A percentile compares a stretch with the other conserved stretches of the same genome.
Evolutionary conservation across 2,113 vertebrate genomes (phyloP).

Genomic region (Lasiurus cinereus): DNA sequence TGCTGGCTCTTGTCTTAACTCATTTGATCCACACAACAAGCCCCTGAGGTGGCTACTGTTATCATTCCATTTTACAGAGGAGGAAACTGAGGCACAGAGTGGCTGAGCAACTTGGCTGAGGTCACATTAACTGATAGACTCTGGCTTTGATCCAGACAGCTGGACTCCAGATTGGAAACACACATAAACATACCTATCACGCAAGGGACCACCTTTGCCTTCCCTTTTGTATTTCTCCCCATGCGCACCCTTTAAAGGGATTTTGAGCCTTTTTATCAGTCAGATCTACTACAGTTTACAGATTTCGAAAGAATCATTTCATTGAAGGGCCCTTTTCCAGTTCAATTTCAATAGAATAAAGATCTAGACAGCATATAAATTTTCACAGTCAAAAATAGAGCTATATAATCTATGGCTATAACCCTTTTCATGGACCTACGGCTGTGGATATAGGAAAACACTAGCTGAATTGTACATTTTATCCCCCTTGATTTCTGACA

Average conservation of each 20-base stretch:
- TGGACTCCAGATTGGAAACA: background rate
- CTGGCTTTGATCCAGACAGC: background rate
- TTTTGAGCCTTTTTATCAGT: slow-evolving; percentile 69
- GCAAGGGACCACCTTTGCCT: background rate
- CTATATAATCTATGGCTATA: slow-evolving; percentile 62
- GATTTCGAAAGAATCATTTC: slow-evolving; percentile 69
- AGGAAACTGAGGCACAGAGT: background rate
- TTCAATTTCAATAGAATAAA: slow-evolving; percentile 79
- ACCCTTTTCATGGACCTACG: slow-evolving; percentile 59
- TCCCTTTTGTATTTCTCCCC: background rate
- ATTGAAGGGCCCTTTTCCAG: slow-evolving; percentile 67
- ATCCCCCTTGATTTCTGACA: slow-evolving; percentile 61
- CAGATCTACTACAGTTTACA: slow-evolving; percentile 50
- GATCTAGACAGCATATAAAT: slow-evolving; percentile 75
- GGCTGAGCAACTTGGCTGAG: background rate
- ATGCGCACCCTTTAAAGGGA: slow-evolving; percentile 45
- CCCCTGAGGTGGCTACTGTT: background rate
- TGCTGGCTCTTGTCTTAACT: background rate
- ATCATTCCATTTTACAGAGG: background rate
- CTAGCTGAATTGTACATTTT: slow-evolving; percentile 33
- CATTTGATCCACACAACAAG: background rate
- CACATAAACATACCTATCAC: background rate
- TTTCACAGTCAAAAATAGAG: slow-evolving; percentile 73
- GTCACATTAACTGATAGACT: background rate
- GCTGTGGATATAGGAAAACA: slow-evolving; percentile 66